Base-by-base conservation (phyloP, 1,140 invertebrate genomes). In the Heliconius himera region DNA sequence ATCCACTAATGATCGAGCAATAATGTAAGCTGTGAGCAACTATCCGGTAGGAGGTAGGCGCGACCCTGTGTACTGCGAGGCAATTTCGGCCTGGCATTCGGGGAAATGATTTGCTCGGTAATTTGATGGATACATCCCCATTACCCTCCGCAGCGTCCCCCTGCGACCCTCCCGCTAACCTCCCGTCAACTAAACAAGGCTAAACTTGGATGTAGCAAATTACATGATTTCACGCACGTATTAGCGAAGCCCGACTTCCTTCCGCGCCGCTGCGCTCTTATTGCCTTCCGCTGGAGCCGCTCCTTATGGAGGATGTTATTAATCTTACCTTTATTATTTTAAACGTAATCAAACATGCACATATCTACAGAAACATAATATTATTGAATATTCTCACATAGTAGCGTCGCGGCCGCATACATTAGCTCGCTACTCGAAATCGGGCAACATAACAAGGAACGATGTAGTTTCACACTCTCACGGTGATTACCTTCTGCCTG, bases 171-270 rank as follows among this genome's bases (percentile, higher is more conserved):
- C 51, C 51, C 22, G 41, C n/a, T 70, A 8, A n/a, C 29, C 1
- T 46, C 36, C 70, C 70, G 20, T 16, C 71, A 26, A 13, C 77
- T 60, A 54, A 77, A 77, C 76, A 77, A 77, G 70, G 60, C 70
- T 71, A 36, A 71, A 77, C 76, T 72, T 70, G 76, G 46, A 76
- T 76, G 74, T 77, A 72, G 76, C 76, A 77, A 77, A 77, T 77
- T 72, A 77, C 70, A 71, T 54, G 76, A 77, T 77, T 77, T 77
- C 76, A 77, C 70, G 76, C 76, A 77, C 76, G 76, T 56, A 71
- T 72, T 77, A 77, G 41, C 76, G 75, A 76, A 46, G 70, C 46
- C 11, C 22, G 49, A 72, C 33, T 72, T 72, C 70, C 26, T 77
- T 77, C 76, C 76, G 70, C 41, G 54, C n/a, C 20, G 70, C 70